Evolutionary conservation across 1,140 invertebrate species (phyloP).

Genomic region (Laupala kohalensis): DNA sequence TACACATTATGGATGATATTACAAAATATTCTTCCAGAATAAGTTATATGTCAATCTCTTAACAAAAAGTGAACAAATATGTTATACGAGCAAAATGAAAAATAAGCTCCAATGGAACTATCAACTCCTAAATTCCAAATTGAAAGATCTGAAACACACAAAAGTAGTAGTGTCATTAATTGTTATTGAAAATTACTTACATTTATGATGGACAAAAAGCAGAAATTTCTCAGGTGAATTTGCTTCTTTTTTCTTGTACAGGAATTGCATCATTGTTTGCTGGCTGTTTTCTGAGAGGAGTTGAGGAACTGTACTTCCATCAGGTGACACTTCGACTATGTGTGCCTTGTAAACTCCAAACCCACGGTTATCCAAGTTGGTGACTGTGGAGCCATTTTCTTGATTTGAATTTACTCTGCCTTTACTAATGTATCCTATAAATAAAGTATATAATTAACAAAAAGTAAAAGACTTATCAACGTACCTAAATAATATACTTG

Average conservation of each 20-base stretch:
- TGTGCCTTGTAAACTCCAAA: not conserved
- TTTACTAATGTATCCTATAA: not conserved
- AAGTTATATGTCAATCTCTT: no score
- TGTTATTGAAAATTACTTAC: slow-evolving; percentile 45
- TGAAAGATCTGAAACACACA: no score
- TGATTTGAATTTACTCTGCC: not conserved
- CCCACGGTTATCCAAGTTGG: not conserved
- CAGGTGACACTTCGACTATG: not conserved
- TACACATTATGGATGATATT: no score
- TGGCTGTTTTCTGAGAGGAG: slow-evolving; percentile 34
- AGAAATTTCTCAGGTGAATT: slow-evolving; percentile 49
- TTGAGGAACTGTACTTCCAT: not conserved
- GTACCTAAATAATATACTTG: no score
- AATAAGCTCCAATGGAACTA: no score
- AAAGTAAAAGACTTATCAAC: not conserved
- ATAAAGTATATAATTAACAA: no score
- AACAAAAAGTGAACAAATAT: no score
- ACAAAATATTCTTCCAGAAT: no score
- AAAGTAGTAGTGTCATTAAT: no score
- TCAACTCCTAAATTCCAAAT: no score
- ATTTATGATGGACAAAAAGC: slow-evolving; percentile 63
- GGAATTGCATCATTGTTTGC: slow-evolving; percentile 64
- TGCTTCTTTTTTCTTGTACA: slow-evolving; percentile 40
- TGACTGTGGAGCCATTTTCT: not conserved
- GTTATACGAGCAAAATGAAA: no score